These are phyloP conservation scores for Chirona hameri DNA, from an alignment of 2,888 invertebrate genomes.

Conservation along the genomic window DNA sequence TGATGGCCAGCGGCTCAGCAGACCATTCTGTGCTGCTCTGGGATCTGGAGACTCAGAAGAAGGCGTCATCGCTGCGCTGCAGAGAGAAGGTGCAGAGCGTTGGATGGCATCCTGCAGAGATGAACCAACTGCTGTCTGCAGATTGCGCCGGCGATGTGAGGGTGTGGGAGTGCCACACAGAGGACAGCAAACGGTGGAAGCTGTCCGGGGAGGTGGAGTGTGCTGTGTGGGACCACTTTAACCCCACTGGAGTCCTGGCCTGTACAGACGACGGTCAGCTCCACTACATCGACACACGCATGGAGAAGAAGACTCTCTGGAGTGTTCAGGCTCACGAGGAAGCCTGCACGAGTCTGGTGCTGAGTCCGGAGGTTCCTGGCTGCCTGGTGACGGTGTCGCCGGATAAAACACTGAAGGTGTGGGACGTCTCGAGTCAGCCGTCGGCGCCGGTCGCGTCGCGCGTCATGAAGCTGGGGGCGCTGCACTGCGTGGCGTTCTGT, in stretches of 20 bases:
- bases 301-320: conserved; percentile 64
- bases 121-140: conserved; percentile 76
- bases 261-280: conserved; percentile 59
- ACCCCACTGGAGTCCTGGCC: conserved; percentile 70
- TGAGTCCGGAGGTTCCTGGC: conserved; percentile 69
- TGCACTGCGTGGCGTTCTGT: neutral
- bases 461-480: too few species aligned
- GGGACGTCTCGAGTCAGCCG: neutral
- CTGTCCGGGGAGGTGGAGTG: conserved; percentile 79
- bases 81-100: conserved; percentile 80
- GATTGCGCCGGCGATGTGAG: conserved; percentile 71
- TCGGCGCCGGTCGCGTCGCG: neutral
- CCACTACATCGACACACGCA: conserved; percentile 69
- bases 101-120: conserved; percentile 77
- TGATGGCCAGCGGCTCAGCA: conserved; percentile 88
- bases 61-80: conserved; percentile 67
- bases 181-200: conserved; percentile 64
- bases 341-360: conserved; percentile 63
- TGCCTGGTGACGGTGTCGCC: conserved; percentile 55
- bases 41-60: conserved; percentile 79
- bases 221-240: conserved; percentile 75
- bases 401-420: too few species aligned
- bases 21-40: conserved; percentile 83
- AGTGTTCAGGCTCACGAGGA: conserved; percentile 71
- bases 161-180: conserved; percentile 73